Evolutionary conservation across 2,113 vertebrate genomes (phyloP), one percentile per base, ranked within the genome.

Genomic region (Cryptotis parvus): DNA sequence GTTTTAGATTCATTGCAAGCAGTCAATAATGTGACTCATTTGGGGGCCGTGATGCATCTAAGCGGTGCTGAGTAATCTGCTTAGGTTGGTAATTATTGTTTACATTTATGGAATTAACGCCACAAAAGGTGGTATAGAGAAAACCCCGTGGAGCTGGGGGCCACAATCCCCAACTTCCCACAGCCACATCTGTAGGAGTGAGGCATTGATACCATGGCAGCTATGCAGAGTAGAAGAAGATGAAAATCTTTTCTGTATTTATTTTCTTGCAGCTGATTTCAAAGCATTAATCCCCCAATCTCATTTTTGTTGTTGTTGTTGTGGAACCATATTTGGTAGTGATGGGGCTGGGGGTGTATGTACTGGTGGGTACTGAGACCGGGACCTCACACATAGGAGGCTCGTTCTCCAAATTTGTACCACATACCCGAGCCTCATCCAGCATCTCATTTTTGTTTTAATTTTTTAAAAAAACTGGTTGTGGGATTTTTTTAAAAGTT

Each of bases 21-120:
- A 49, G 92, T 88, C 87, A 77, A 81, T 92, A 95, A 94, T 20
- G 70, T 29, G 86, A 70, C 84, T 92, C 92, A 88, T 84, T 70
- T 0, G 1, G 93, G 94, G 93, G 73, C 92, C 55, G 43, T 9
- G 92, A 61, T 43, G 94, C 43, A 2, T 41, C 83, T 89, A 26
- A 90, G 75, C 88, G 45, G 24, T 35, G 89, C 86, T 58, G 90
- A 87, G 88, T 92, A 94, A 96, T 95, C 95, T 90, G 33, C 83
- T 97, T 91, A 94, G 92, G 88, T 68, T 89, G 90, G 82, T 96
- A 94, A 97, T 96, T 93, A 96, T 90, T 96, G 95, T 96, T 97
- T 97, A 92, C 68, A 78, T 94, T 94, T n/a, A 9, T 1, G 55
- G 92, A 94, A 95, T 96, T 94, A 96, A 89, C 73, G 85, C 85